These are phyloP conservation scores for Drosophila saltans DNA, from an alignment of 1,140 invertebrate species.

Conservation along the genomic window DNA sequence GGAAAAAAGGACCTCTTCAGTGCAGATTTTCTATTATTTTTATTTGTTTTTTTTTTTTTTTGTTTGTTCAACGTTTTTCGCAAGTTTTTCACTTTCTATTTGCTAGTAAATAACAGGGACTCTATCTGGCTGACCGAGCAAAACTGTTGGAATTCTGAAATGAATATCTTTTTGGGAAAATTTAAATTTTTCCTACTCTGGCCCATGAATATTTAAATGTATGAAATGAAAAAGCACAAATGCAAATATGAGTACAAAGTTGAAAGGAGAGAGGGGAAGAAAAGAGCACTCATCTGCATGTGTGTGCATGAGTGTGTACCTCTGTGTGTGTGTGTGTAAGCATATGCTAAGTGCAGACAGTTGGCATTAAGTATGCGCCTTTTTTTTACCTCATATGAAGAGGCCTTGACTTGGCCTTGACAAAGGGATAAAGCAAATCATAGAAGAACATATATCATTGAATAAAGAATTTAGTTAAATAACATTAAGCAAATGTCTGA, in stretches of 20 bases:
- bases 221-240: slow-evolving; percentile 56
- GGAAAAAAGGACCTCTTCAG: not conserved
- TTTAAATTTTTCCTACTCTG: slow-evolving; percentile 45
- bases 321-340: slow-evolving; percentile 18
- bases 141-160: slow-evolving; percentile 8
- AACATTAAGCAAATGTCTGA: not conserved
- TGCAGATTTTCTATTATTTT: slow-evolving; percentile 34
- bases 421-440: slow-evolving; percentile 2
- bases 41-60: slow-evolving; percentile 26
- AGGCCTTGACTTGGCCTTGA: slow-evolving; percentile 34
- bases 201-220: slow-evolving; percentile 54
- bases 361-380: slow-evolving; percentile 43
- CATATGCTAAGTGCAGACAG: slow-evolving; percentile 37
- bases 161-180: slow-evolving; percentile 34
- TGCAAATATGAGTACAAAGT: slow-evolving; percentile 40
- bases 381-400: slow-evolving; percentile 10
- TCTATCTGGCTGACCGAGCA: slow-evolving; percentile 18
- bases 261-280: not conserved
- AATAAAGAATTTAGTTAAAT: not conserved
- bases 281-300: slow-evolving; percentile 35
- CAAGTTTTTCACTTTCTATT: slow-evolving; percentile 14
- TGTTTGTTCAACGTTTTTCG: slow-evolving; percentile 18
- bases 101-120: slow-evolving; percentile 46
- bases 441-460: not conserved
- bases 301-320: slow-evolving; percentile 20